Evolutionary conservation across 2,797 vertebrate genomes (phyloP).

Genomic region (Sorex maritimensis): DNA sequence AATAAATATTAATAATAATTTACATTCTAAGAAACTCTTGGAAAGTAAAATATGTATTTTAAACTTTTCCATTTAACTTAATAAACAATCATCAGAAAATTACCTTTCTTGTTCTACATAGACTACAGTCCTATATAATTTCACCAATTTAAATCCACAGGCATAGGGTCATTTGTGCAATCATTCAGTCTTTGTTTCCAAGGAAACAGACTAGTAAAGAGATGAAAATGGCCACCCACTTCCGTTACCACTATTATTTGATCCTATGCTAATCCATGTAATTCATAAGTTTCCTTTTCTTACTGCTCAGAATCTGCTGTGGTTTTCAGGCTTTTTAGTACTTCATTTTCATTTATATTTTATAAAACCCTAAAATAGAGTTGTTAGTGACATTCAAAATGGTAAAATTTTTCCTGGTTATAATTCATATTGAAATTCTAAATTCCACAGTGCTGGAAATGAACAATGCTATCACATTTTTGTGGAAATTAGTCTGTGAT

Average conservation of each 20-base stretch:
- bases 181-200: slow-evolving; percentile 89
- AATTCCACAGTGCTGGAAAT: slow-evolving; percentile 63
- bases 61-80: slow-evolving; percentile 84
- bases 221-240: slow-evolving; percentile 85
- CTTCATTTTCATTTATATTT: slow-evolving; percentile 77
- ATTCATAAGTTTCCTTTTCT: slow-evolving; percentile 83
- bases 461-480: slow-evolving; percentile 32
- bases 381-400: slow-evolving; percentile 74
- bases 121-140: slow-evolving; percentile 87
- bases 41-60: slow-evolving; percentile 81
- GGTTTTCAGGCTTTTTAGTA: slow-evolving; percentile 73
- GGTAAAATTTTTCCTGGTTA: slow-evolving; percentile 61
- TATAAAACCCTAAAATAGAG: slow-evolving; percentile 75
- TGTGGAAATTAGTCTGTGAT: slow-evolving; percentile 45
- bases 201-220: slow-evolving; percentile 88
- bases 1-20: slow-evolving; percentile 77
- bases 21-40: slow-evolving; percentile 74
- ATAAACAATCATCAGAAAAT: slow-evolving; percentile 85
- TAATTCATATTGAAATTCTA: slow-evolving; percentile 68
- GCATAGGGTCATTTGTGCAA: slow-evolving; percentile 87
- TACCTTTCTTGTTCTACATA: slow-evolving; percentile 84
- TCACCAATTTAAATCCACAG: slow-evolving; percentile 87
- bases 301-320: slow-evolving; percentile 59
- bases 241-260: slow-evolving; percentile 87
- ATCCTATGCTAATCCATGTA: slow-evolving; percentile 82